A percentile compares a stretch with the other conserved stretches of the same genome.
phyloP scores from a whole-genome alignment of 2,113 vertebrate genomes.

The Sapayoa aenigma region DNA sequence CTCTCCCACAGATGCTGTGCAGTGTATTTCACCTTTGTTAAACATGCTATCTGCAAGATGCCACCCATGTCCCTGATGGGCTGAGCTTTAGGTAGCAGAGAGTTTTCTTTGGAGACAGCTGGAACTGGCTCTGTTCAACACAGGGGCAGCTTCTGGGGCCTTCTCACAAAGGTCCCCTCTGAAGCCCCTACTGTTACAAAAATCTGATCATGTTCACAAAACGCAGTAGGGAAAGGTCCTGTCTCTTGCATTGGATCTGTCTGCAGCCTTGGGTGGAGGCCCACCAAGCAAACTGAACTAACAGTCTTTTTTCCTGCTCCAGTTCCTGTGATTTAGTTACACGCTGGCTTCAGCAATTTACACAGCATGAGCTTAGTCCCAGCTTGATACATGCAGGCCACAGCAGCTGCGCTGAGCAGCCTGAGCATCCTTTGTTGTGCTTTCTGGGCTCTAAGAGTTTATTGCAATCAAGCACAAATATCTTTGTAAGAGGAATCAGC shows the following conservation, averaged over 20 bases:
- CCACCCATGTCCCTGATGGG: background rate
- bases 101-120: background rate
- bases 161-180: background rate
- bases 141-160: background rate
- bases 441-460: background rate
- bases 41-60: background rate
- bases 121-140: background rate
- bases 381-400: background rate
- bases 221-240: background rate
- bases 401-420: background rate
- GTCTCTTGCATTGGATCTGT: background rate
- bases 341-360: constrained; percentile 37
- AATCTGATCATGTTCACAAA: background rate
- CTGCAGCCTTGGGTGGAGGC: background rate
- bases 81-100: background rate
- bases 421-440: background rate
- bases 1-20: background rate
- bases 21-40: background rate
- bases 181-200: background rate
- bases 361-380: constrained; percentile 10
- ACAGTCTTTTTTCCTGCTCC: background rate
- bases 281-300: background rate
- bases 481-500: background rate
- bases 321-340: background rate
- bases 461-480: background rate